Evolutionary conservation across 2,888 invertebrate genomes (phyloP), one percentile per base, ranked within the genome.

Genomic region (Chaetogeoica ovagalla): DNA sequence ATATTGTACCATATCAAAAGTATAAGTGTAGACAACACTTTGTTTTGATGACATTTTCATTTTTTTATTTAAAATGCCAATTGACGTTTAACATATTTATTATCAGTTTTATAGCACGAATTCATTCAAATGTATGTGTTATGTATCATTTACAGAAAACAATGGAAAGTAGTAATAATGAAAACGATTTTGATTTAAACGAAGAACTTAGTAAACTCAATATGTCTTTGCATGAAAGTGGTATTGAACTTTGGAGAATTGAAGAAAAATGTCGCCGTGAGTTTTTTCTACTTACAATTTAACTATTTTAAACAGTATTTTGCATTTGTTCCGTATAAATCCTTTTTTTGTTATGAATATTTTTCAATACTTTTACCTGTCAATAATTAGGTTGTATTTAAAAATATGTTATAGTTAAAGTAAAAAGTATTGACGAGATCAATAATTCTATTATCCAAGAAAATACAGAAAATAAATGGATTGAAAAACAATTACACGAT

Each of bases 201-300:
- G 19, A 72, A 3, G 63, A 73, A 0, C 1, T 73, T 5, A 52
- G 15, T 55, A 52, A 63, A 52, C 4, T 63, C 2, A n/a, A 65
- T 65, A 21, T 57, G 6, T 23, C 39, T 39, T 65, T 74, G 11
- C 11, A 65, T 39, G 39, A 21, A 37, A 19, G 17, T 39, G 21
- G 48, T 55, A 55, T 55, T 23, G 65, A 55, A 57, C 21, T 65
- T 23, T 65, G 65, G 65, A 65, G 39, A 55, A 13, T 9, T 57
- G 39, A 74, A 65, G 65, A 74, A 74, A 65, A 23, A 19, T 74
- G 74, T 43, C 63, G 65, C 17, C 17, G 74, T 74, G 7, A 65
- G 74, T 65, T 48, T 48, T 43, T 6, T 17, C 1, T 21, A 59
- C 9, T 19, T 60, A 23, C 11, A 48, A 48, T 48, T 48, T 23